Evolutionary conservation across 1,140 invertebrate species (phyloP), one percentile per base, ranked within the genome.

Genomic region (Colletes latitarsis): DNA sequence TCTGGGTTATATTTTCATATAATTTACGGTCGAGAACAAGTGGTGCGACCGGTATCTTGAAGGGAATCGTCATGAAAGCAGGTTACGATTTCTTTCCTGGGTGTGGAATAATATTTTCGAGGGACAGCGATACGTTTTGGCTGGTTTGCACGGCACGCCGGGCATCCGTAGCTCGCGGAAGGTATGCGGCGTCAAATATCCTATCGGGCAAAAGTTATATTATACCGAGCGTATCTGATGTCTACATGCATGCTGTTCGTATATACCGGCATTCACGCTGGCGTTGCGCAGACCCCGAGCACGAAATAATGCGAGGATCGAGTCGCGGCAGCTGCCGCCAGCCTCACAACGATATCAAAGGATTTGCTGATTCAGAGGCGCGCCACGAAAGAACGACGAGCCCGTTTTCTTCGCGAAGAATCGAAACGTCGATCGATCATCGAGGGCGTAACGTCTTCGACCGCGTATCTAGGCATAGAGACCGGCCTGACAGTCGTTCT

Each of bases 281-380:
- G 66, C 66, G 74, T 79, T 52, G 79, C 57, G 70, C 55, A 78
- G 43, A 53, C 81, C 43, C 72, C 57, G 78, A 86, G 78, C 81
- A 87, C 85, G 84, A 86, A 86, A 87, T 87, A 87, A 87, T 81
- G 84, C 69, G 80, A 77, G 80, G 85, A 86, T 87, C 86, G 82
- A 77, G 15, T 60, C 76, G 72, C 82, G 80, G 85, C 87, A 88
- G 87, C 86, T 88, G 87, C 81, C 81, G 79, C 81, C 77, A 73
- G 77, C 62, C 75, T 82, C 66, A 64, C 73, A 76, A 72, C 81
- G 72, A 73, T 82, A 87, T 87, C 86, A 88, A 86, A 88, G 79
- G 83, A 88, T 88, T 86, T 88, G 87, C 87, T 88, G 87, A 88
- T 88, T 88, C 87, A 88, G 86, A 82, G 53, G 70, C 76, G 78